Evolutionary conservation across 2,113 vertebrate species (phyloP), one percentile per base, ranked within the genome.

Genomic region (Tupaia chinensis): DNA sequence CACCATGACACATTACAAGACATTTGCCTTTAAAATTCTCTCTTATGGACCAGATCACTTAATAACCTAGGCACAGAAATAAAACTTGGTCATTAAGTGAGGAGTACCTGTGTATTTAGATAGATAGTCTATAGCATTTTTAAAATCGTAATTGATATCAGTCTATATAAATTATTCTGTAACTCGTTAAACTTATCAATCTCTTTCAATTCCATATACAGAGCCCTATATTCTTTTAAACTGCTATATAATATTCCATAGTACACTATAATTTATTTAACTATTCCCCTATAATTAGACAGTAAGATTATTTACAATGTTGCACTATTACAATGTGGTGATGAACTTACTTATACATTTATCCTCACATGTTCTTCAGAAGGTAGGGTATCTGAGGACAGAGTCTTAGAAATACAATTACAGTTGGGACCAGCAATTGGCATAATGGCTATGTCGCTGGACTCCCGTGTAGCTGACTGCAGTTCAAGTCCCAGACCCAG

Each of bases 371-470:
- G 68, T 87, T 88, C 88, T 94, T 87, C 29, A 74, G n/a, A 81
- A 80, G 54, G 4, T 82, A 60, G 76, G 54, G 4, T 82, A 60
- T 84, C 58, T 77, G 16, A 77, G 34, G 66, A 4, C 17, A 32
- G 16, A 87, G 84, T 61, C 56, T 77, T 92, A 92, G 53, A 94
- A 78, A 92, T 58, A 92, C 76, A 94, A 94, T 80, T 61, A 1
- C 54, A 77, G 53, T 3, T 44, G 44, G 44, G 44, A 44, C 44
- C 44, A 44, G 44, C 44, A 44, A 5, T 5, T 44, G 44, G 44
- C 44, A 44, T 44, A 44, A 44, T 44, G 44, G 44, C 44, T 44
- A 44, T 44, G 44, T 44, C 44, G 44, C 44, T 44, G 44, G 44
- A 44, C 44, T 44, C 44, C 44, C 44, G 5, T 44, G 44, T 44